Conservation (phyloP, 2,797 vertebrate genomes). For the Oryzias dopingdopingensis region DNA sequence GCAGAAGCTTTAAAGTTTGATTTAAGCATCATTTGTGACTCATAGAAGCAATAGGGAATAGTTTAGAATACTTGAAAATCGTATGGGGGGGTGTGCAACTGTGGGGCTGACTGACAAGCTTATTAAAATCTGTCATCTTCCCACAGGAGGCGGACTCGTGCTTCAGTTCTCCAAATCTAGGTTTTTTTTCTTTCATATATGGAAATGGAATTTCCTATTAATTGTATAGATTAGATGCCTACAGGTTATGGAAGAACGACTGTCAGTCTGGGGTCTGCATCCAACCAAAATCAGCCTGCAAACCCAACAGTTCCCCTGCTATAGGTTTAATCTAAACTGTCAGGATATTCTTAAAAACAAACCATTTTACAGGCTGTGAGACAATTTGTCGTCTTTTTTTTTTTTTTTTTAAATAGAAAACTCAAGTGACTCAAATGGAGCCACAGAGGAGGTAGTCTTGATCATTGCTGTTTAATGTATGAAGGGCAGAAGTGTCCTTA, state of each 20-base stretch:
- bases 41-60: not conserved
- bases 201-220: slow-evolving; percentile 5
- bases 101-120: not conserved
- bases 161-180: not conserved
- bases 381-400: slow-evolving; percentile 38
- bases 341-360: slow-evolving; percentile 32
- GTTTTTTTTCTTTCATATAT: no score
- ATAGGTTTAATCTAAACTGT: slow-evolving; percentile 27
- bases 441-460: slow-evolving; percentile 36
- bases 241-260: slow-evolving; percentile 24
- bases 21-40: not conserved
- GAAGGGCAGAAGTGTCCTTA: slow-evolving; percentile 47
- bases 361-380: slow-evolving; percentile 39
- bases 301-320: slow-evolving; percentile 23
- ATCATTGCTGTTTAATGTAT: slow-evolving; percentile 50
- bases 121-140: slow-evolving; percentile 4
- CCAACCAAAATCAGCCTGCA: slow-evolving; percentile 25
- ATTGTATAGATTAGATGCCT: slow-evolving; percentile 43
- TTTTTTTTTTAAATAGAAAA: slow-evolving; percentile 47
- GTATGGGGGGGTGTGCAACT: not conserved
- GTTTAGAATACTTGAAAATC: not conserved
- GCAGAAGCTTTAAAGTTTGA: slow-evolving; percentile 3
- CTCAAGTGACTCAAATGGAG: slow-evolving; percentile 43
- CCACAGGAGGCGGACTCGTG: not conserved
- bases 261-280: slow-evolving; percentile 24